Base-by-base conservation (phyloP, 2,797 vertebrate species). In the Molossus molossus region DNA sequence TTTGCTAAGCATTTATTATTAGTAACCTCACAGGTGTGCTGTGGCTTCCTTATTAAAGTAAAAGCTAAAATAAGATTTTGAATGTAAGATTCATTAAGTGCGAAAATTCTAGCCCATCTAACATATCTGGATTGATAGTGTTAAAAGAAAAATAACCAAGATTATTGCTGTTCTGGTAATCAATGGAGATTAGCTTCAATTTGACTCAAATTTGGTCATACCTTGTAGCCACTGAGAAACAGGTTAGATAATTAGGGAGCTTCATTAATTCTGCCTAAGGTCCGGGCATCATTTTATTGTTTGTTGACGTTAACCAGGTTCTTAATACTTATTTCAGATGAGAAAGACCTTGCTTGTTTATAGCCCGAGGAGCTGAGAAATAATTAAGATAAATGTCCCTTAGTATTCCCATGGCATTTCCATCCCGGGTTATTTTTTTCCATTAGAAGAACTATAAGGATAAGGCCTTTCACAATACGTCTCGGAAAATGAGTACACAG, bases 1-100 rank as follows among this genome's bases (percentile, higher is more conserved):
- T 95, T 97, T 98, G 97, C 90, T 73, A 95, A 97, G 89, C 23
- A 83, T 94, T 96, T 95, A 97, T 97, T 97, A 98, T 97, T 97
- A 98, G 96, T 94, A 96, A 96, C 62, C 96, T 97, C 83, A 91
- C 70, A 98, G 96, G 81, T 96, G 75, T 73, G 92, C 6, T 94
- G 87, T 84, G 77, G 89, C 62, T 97, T 97, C 90, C 60, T 97
- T 97, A 97, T 91, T 97, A 97, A 97, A 96, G 72, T 79, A 94
- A 97, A 97, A 97, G 96, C 73, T 91, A 97, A 84, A 75, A 90
- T 82, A 94, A 96, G 94, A 93, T 94, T 97, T 94, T 94, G 96
- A 96, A 95, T 97, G 91, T 96, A 88, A 96, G 85, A 97, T 96
- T 96, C 96, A 95, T 94, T 97, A 89, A 84, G 33, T 96, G 55